Conservation (phyloP, 2,797 vertebrate species). For the Danio choprae region DNA sequence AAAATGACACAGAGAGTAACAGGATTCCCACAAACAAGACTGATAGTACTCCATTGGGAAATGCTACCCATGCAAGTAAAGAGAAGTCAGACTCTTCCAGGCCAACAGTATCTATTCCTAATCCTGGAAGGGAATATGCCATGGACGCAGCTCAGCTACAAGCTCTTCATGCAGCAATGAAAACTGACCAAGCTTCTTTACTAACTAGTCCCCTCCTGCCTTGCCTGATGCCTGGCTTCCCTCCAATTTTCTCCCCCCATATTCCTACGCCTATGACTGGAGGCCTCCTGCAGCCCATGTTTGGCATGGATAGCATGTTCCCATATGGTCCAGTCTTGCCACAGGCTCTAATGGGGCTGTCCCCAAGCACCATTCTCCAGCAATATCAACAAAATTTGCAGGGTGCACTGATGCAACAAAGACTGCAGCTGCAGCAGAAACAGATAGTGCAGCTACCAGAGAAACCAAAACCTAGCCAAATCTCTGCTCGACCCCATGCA, state of each 20-base stretch:
- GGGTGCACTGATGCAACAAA: constrained; percentile 80
- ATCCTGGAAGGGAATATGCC: constrained; percentile 81
- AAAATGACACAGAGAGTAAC: constrained; percentile 82
- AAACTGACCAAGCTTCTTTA: constrained; percentile 82
- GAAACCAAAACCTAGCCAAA: constrained; percentile 81
- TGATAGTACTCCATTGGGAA: constrained; percentile 59
- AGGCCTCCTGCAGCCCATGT: constrained; percentile 90
- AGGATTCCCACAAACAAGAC: constrained; percentile 79
- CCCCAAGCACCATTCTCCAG: constrained; percentile 86
- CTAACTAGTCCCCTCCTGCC: constrained; percentile 87
- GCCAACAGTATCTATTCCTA: constrained; percentile 74
- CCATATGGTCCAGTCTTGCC: constrained; percentile 87
- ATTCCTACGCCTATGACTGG: constrained; percentile 85
- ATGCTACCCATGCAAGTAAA: constrained; percentile 74
- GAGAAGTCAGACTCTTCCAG: constrained; percentile 80
- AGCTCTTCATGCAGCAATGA: constrained; percentile 85
- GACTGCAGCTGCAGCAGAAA: constrained; percentile 70
- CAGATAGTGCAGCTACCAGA: constrained; percentile 63
- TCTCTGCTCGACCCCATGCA: constrained; percentile 71
- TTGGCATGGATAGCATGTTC: constrained; percentile 88
- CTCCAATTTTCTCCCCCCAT: constrained; percentile 85
- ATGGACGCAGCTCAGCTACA: constrained; percentile 85
- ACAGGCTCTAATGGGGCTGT: constrained; percentile 87
- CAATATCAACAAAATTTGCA: constrained; percentile 93
- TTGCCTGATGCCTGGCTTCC: constrained; percentile 88